Base-by-base conservation (phyloP, 2,888 invertebrate genomes). In the Leistus spinibarbis region DNA sequence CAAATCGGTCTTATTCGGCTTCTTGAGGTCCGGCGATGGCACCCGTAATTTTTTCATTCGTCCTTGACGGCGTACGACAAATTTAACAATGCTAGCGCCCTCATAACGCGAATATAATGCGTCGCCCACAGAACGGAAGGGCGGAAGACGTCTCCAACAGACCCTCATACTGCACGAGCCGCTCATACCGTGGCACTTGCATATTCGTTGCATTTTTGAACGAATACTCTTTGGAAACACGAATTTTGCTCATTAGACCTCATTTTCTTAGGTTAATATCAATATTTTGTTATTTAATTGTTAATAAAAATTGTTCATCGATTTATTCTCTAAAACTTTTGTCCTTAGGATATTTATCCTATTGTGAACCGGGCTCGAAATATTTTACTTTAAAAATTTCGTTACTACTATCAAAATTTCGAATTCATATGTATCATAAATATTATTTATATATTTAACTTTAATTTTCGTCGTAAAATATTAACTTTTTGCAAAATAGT, bases 131-230 rank as follows among this genome's bases (percentile, higher is more conserved):
- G 89, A 84, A 24, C 94, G 87, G 82, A 97, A 92, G 56, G 91
- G 88, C 3, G 94, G 92, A 80, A 97, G 87, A 76, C 93, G 91
- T 79, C 95, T 89, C 97, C 97, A 97, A 85, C 97, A 97, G 5
- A 96, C 95, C 65, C 94, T 90, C 78, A 95, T 91, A 57, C 95
- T 95, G 86, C 97, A 97, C 2, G 96, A 96, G 0, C 96, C 96
- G 0, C 96, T 96, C 88, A 97, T 95, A 22, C 97, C 96, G 84
- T 97, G 96, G 82, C 97, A 97, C 84, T 97, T 97, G 88, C 97
- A 97, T 19, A 95, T 91, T 57, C 94, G 89, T 82, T 95, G 93
- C 94, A 96, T 94, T 76, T 92, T 89, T 20, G 92, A 90, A 71
- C 92, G 89, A 24, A 93, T 91, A 16, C 91, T 91, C 91, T 91